Evolutionary conservation across 2,113 vertebrate genomes (phyloP).

Genomic region (Phrynocephalus versicolor): DNA sequence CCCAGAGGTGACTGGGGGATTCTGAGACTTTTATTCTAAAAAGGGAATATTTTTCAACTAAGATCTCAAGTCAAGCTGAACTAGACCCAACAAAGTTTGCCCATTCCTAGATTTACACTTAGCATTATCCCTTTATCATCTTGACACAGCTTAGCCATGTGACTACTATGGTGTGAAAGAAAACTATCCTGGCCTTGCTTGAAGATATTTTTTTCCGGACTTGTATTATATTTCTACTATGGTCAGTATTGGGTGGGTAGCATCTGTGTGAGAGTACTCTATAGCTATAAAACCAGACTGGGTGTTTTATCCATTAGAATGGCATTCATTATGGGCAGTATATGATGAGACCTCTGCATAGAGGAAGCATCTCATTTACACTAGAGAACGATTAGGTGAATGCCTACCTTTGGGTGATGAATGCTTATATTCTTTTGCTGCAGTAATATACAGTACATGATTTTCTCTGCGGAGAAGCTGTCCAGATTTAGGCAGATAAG

Average conservation of each 20-base stretch:
- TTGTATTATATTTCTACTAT: no score
- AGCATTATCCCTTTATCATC: not conserved
- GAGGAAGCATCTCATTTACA: not conserved
- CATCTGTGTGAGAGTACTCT: not conserved
- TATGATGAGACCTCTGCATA: not conserved
- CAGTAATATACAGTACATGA: not conserved
- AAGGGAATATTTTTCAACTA: no score
- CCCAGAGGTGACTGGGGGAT: no score
- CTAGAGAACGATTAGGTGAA: conserved; percentile 6
- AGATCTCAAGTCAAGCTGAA: no score
- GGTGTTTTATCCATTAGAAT: accelerated
- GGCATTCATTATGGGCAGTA: accelerated
- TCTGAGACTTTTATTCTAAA: no score
- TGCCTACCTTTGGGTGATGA: not conserved
- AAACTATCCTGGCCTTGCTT: no score
- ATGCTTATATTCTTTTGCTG: not conserved
- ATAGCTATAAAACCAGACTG: not conserved
- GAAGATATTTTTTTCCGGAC: no score
- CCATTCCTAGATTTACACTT: not conserved
- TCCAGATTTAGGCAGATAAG: conserved; percentile 9
- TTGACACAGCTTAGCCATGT: not conserved
- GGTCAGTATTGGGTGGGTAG: not conserved
- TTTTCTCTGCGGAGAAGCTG: conserved; percentile 11
- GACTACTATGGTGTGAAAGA: not conserved
- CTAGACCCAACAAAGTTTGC: not conserved